These are phyloP conservation scores for Probosciger aterrimus DNA, from an alignment of 2,113 vertebrate genomes.

Conservation along the genomic window DNA sequence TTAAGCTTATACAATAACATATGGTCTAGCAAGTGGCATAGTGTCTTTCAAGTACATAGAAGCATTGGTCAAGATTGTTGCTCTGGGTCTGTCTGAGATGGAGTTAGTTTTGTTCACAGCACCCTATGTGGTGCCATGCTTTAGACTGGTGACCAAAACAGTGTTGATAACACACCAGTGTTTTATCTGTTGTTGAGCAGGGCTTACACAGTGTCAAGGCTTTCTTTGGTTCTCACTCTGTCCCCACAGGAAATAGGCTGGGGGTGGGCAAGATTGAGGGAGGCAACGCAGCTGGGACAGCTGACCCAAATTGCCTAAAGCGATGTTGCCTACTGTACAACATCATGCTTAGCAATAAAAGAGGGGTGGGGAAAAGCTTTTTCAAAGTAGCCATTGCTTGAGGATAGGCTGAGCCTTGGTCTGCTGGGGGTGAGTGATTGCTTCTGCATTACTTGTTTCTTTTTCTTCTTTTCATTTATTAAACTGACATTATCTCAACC, in stretches of 20 bases:
- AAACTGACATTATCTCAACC: not conserved
- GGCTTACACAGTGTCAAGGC: not conserved
- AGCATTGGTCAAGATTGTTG: not conserved
- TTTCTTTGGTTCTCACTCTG: not conserved
- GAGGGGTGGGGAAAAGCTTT: not conserved
- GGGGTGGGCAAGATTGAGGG: no score
- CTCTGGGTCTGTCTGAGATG: not conserved
- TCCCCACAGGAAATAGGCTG: not conserved
- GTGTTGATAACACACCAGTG: not conserved
- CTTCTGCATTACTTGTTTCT: not conserved
- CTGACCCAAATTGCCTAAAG: not conserved
- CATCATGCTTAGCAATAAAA: not conserved
- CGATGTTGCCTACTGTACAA: rapidly evolving
- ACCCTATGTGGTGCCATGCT: not conserved
- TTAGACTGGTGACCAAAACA: not conserved
- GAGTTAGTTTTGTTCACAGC: not conserved
- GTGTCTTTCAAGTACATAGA: not conserved
- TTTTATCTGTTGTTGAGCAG: not conserved
- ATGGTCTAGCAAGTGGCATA: not conserved
- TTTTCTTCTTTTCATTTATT: not conserved
- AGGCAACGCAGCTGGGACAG: not conserved
- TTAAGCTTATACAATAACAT: not conserved
- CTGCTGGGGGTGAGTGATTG: not conserved
- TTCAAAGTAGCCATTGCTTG: not conserved
- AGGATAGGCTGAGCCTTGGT: not conserved